Evolutionary conservation across 2,888 invertebrate genomes (phyloP), one percentile per base, ranked within the genome.

Genomic region (Luperina nickerlii): DNA sequence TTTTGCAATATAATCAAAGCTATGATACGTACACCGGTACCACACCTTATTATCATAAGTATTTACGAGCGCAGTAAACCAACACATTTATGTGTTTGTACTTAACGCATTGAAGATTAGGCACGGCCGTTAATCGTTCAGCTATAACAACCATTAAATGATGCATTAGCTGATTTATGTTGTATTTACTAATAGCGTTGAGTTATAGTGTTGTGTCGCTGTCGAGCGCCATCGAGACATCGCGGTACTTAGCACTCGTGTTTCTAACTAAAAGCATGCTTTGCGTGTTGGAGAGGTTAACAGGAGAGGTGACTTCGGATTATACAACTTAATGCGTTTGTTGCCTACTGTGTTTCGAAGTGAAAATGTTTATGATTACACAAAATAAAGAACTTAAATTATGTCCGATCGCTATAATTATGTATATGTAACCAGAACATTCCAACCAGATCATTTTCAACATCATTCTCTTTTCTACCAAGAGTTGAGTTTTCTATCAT

Each of bases 41-140:
- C 93, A 87, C 92, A 91, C 93, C 95, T 94, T 93, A 95, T 96
- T 95, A 95, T 91, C 95, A 95, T 94, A 95, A 94, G 92, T 94
- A 95, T 95, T 95, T 95, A 95, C 93, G 92, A 92, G 90, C 92
- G 90, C 91, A 92, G 94, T 95, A 95, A 95, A 95, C 95, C 93
- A 95, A 94, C 93, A 93, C 93, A 93, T 94, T 95, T 94, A 94
- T 94, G 91, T 92, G 90, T 90, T 92, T 92, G 92, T 92, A 94
- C 92, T 92, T 92, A 92, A 92, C 92, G 87, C 88, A 85, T 92
- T 92, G 91, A 91, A 92, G 92, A 93, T 95, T 94, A 94, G 92
- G 91, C 92, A 92, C 93, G 91, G 90, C 91, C 90, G 91, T 92
- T 94, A 94, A 93, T 94, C 84, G 86, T 88, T 85, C 88, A 88